phyloP scores from a whole-genome alignment of 37 sponge, comb jelly and placozoan genomes.

The Oscarella lobularis region DNA sequence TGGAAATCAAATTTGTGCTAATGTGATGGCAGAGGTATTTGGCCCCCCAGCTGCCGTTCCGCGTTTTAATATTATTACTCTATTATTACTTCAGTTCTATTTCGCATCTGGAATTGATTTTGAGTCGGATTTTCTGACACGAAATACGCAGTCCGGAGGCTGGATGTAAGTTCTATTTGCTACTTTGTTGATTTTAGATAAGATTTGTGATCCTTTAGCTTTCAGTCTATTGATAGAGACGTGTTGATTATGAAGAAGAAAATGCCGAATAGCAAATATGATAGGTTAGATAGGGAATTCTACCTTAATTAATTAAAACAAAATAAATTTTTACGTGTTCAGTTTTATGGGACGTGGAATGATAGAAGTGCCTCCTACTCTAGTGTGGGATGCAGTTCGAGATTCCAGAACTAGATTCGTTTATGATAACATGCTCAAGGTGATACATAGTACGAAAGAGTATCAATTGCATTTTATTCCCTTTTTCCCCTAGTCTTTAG shows the following conservation, averaged over 20 bases:
- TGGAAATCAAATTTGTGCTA: slow-evolving; percentile 61
- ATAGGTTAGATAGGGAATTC: slow-evolving; percentile 10
- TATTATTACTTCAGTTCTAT: neutral
- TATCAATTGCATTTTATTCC: neutral
- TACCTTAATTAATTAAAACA: neutral
- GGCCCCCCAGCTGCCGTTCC: too few relatives aligned
- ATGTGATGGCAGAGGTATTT: slow-evolving; percentile 53
- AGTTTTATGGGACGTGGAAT: slow-evolving; percentile 64
- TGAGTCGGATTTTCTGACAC: neutral
- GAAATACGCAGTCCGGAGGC: slow-evolving; percentile 13
- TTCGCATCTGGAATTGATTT: neutral
- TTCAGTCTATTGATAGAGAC: slow-evolving; percentile 32
- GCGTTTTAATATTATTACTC: neutral
- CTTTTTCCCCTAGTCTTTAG: neutral
- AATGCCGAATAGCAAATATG: slow-evolving; percentile 16
- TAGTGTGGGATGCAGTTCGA: slow-evolving; percentile 35
- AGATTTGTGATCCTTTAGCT: slow-evolving; percentile 15
- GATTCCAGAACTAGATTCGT: slow-evolving; percentile 48
- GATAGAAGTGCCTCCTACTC: slow-evolving; percentile 36
- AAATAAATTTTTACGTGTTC: neutral
- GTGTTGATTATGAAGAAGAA: slow-evolving; percentile 48
- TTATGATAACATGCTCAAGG: slow-evolving; percentile 79
- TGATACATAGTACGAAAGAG: too few relatives aligned
- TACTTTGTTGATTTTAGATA: neutral
- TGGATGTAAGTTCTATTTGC: slow-evolving; percentile 40